These are phyloP conservation scores for Mesorhabditis spiculigera DNA, from an alignment of 2,888 invertebrate species.

Conservation along the genomic window DNA sequence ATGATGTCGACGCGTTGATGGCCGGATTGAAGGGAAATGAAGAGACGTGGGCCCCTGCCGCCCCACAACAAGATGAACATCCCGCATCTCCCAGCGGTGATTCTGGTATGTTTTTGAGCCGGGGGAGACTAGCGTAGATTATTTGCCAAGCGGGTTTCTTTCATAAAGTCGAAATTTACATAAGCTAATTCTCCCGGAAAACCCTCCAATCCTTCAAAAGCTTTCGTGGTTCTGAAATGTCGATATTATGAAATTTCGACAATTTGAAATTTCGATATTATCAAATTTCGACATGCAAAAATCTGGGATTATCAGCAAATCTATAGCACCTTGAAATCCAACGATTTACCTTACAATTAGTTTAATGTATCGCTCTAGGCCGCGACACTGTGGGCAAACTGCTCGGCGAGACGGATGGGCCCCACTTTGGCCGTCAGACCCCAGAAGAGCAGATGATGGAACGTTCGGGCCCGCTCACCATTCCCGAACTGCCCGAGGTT, in stretches of 20 bases:
- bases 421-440: constrained; percentile 35
- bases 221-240: too few species aligned
- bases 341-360: too few species aligned
- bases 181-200: too few species aligned
- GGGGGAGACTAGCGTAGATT: neutral
- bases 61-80: neutral
- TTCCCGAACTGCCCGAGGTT: constrained; percentile 33
- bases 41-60: too few species aligned
- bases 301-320: too few species aligned
- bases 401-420: constrained; percentile 22
- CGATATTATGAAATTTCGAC: too few species aligned
- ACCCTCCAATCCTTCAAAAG: too few species aligned
- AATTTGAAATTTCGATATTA: too few species aligned
- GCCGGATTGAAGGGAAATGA: neutral
- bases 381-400: constrained; percentile 10
- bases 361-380: neutral
- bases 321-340: too few species aligned
- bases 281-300: neutral
- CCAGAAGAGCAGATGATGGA: constrained; percentile 33
- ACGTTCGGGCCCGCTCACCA: constrained; percentile 42
- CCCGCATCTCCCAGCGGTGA: neutral
- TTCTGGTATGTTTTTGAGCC: neutral
- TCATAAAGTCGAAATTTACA: too few species aligned
- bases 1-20: constrained; percentile 7
- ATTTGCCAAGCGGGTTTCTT: too few species aligned